Conservation (phyloP, 2,113 vertebrate species). For the Pipra filicauda region DNA sequence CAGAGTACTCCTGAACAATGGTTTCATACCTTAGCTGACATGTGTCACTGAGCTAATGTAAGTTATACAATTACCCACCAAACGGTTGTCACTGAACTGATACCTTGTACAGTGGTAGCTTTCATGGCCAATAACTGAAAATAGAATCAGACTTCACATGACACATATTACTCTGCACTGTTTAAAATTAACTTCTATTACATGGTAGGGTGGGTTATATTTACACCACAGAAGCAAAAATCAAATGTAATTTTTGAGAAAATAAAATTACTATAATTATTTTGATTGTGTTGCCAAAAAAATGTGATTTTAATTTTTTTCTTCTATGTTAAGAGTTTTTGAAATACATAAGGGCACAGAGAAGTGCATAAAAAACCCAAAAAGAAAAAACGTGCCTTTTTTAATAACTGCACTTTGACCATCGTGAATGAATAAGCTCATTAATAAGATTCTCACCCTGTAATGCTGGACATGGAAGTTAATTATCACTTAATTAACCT, state of each 20-base stretch:
- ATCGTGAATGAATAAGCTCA: not conserved
- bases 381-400: not conserved
- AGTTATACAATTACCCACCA: not conserved
- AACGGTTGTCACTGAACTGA: not conserved
- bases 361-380: not conserved
- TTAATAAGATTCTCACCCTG: not conserved
- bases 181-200: not conserved
- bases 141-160: not conserved
- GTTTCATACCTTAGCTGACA: not conserved
- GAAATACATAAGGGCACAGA: not conserved
- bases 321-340: not conserved
- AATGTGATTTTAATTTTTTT: not conserved
- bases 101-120: not conserved
- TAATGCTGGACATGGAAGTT: not conserved
- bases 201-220: not conserved
- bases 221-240: not conserved
- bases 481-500: not conserved
- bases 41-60: not conserved
- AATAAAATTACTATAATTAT: not conserved
- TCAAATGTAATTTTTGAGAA: not conserved
- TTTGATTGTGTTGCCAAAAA: not conserved
- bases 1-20: not conserved
- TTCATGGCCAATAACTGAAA: slow-evolving; percentile 5
- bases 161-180: not conserved
- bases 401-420: not conserved